Base-by-base conservation (phyloP, 2,797 vertebrate species). In the Hafferia zeledoni region DNA sequence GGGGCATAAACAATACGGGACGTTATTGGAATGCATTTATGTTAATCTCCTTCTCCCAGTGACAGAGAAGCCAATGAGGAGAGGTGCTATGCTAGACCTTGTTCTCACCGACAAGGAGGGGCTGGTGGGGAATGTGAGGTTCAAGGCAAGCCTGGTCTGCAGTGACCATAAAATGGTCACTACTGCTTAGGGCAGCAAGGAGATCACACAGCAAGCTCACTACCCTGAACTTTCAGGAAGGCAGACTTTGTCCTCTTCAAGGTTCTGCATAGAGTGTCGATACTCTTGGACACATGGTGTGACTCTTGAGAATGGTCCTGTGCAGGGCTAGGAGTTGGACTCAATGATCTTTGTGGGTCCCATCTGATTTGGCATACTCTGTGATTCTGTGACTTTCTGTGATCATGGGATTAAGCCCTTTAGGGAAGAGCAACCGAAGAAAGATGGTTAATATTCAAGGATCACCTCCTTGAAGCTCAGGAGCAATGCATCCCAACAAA, bases 81-180 rank as follows among this genome's bases (percentile, higher is more conserved):
- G 24, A 30, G 0, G 0, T 20, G 33, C 9, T 46, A 4, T 44
- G n/a, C 52, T 52, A 31, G 22, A 52, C 7, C 17, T 52, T 31
- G n/a, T 23, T 64, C 33, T 78, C 44, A 31, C 17, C 9, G 13
- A 59, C 14, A 16, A 46, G 28, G 7, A 16, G 52, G 44, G 20
- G 13, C 33, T 39, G 37, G 7, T 33, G 20, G 6, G 65, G 20
- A 46, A 60, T 33, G 44, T 59, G 20, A 65, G 57, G 25, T 18
- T 75, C 17, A 35, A 27, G n/a, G n/a, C 14, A 64, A 70, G 14
- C 24, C 57, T 77, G 52, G 33, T 7, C 17, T 71, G 7, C 17
- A 27, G n/a, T 9, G 44, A 46, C 28, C 8, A 7, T 70, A 17
- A 63, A 33, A 17, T 12, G 6, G 17, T 50, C 35, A 44, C 56